Evolutionary conservation across 2,888 invertebrate species (phyloP), one percentile per base, ranked within the genome.

Genomic region (Clanis bilineata): DNA sequence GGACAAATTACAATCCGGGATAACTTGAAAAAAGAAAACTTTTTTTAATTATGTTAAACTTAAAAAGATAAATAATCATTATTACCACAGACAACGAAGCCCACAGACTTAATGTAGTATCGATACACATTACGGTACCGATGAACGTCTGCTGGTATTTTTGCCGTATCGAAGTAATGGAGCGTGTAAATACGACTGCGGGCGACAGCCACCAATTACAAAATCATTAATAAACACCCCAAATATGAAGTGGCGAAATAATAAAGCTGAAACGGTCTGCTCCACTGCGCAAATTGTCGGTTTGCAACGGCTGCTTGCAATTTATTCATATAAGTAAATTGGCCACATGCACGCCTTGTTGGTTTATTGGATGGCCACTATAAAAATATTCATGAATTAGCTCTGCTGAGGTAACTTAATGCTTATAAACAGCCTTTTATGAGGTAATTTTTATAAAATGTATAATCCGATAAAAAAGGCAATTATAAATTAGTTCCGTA

Each of bases 161-260:
- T 65, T 64, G 66, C 63, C 62, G 65, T 61, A 38, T 55, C 41
- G 56, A 38, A 55, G 74, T 80, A 83, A 84, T 82, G 75, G 78
- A 70, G 68, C 74, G 72, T 72, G 74, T 74, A 74, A 80, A 80
- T 76, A 76, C 72, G 75, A 77, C 72, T 83, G 85, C 75, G 70
- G 71, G 66, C 76, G 83, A 82, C 88, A 83, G 79, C 73, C 66
- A 69, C 76, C 84, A 84, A 86, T 87, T 86, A 87, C 80, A 82
- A 82, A 85, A 86, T 85, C 83, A 87, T 89, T 88, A 86, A 88
- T 87, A 84, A 83, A 82, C 80, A 78, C 74, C 81, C 73, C 70
- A 80, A 83, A 86, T 84, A 85, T 86, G 84, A 83, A 86, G 85
- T 86, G 85, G 80, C 70, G 75, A 82, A 81, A 79, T 82, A 80